These are phyloP conservation scores for Hassar affinis DNA, from an alignment of 2,113 vertebrate species.

Conservation along the genomic window DNA sequence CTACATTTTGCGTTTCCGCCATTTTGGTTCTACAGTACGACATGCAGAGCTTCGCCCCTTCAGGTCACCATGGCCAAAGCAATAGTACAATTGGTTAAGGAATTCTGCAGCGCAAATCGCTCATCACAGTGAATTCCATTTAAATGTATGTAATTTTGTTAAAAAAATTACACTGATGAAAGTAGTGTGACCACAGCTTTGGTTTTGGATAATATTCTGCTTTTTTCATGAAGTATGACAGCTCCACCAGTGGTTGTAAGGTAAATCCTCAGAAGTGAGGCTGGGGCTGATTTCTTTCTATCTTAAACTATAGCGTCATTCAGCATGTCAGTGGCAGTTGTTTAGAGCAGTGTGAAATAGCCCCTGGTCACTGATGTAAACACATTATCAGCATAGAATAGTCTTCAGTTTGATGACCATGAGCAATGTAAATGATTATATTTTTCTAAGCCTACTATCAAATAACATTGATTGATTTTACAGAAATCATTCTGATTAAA, in stretches of 20 bases:
- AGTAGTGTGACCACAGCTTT: too few relatives aligned
- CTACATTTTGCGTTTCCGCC: neutral
- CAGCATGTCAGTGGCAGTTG: neutral
- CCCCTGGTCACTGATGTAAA: neutral
- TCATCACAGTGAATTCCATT: too few relatives aligned
- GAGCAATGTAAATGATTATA: neutral
- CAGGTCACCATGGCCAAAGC: too few relatives aligned
- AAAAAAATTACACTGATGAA: too few relatives aligned
- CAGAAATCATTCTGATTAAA: neutral
- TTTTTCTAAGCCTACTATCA: too few relatives aligned
- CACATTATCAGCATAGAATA: neutral
- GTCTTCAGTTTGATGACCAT: neutral
- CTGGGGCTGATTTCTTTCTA: neutral
- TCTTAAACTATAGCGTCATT: neutral
- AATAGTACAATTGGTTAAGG: too few relatives aligned
- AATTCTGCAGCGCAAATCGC: too few relatives aligned
- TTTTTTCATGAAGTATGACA: neutral
- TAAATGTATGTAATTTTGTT: too few relatives aligned
- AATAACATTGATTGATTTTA: too few relatives aligned
- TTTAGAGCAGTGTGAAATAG: neutral
- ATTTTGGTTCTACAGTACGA: too few relatives aligned
- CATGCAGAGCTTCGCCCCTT: too few relatives aligned
- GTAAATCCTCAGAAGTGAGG: neutral
- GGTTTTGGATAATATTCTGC: too few relatives aligned
- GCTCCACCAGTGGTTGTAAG: neutral